phyloP scores from a whole-genome alignment of 2,888 invertebrate species.

The Rhagonycha fulva region DNA sequence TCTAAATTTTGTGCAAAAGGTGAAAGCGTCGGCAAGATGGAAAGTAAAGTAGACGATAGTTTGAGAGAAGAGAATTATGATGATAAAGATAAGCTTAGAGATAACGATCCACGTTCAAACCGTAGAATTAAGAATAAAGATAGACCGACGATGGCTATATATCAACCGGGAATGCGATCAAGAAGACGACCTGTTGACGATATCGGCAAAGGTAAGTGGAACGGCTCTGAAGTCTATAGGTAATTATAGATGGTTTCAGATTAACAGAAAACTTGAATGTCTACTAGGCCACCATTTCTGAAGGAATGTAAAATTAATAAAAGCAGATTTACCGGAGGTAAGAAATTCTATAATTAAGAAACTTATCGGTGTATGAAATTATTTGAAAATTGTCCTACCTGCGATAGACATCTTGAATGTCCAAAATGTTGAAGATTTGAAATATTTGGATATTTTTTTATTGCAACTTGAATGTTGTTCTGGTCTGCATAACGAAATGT shows the following conservation, averaged over 20 bases:
- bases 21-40: not conserved
- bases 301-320: not conserved
- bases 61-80: not conserved
- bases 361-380: not conserved
- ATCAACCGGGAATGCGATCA: slow-evolving; percentile 87
- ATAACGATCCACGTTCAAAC: slow-evolving; percentile 58
- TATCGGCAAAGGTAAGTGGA: not conserved
- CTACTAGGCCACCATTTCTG: not conserved
- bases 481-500: not conserved
- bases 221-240: not conserved
- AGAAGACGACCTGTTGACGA: slow-evolving; percentile 61
- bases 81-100: slow-evolving; percentile 44
- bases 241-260: not conserved
- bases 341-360: not conserved
- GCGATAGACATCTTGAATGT: not conserved
- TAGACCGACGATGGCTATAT: slow-evolving; percentile 87
- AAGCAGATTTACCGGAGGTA: not conserved
- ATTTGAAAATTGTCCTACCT: not conserved
- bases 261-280: not conserved
- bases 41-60: not conserved
- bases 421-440: not conserved
- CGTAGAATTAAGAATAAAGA: slow-evolving; percentile 69
- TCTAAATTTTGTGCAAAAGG: not conserved
- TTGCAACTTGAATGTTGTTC: not conserved
- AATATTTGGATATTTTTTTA: not conserved